These are phyloP conservation scores for Cossypha polioptera DNA, from an alignment of 2,797 vertebrate genomes.

Conservation along the genomic window DNA sequence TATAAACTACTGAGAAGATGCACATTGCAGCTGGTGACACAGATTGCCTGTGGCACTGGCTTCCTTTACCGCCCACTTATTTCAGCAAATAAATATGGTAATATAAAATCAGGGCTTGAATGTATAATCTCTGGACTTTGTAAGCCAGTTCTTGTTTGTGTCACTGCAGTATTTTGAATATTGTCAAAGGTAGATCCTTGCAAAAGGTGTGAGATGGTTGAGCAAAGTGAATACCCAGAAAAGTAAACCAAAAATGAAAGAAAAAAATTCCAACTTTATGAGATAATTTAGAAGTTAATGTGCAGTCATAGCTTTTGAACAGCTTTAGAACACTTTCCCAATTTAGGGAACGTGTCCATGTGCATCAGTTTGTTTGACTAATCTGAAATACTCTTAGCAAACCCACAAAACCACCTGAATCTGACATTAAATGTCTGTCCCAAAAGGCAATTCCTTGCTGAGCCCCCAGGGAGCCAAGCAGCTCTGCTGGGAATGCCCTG, in stretches of 20 bases:
- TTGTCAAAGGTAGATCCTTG: not conserved
- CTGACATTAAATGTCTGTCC: fast-evolving
- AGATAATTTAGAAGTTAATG: not conserved
- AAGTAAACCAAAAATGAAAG: not conserved
- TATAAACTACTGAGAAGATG: not conserved
- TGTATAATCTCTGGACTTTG: not conserved
- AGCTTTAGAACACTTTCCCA: not conserved
- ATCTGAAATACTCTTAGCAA: not conserved
- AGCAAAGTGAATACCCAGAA: not conserved
- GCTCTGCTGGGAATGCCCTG: not conserved
- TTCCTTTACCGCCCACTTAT: slow-evolving; percentile 42
- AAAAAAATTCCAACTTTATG: not conserved
- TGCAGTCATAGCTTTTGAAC: not conserved
- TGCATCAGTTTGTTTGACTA: not conserved
- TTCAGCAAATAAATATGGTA: slow-evolving; percentile 58
- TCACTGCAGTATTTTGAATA: not conserved
- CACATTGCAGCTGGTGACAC: not conserved
- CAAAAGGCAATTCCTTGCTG: not conserved
- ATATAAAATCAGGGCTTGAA: slow-evolving; percentile 6
- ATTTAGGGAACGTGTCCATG: fast-evolving
- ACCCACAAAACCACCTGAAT: not conserved
- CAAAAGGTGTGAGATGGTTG: not conserved
- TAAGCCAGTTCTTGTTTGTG: not conserved
- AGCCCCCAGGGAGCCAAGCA: not conserved
- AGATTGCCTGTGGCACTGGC: not conserved